Evolutionary conservation across 2,888 invertebrate genomes (phyloP), one percentile per base, ranked within the genome.

Genomic region (Frankliniella intonsa): DNA sequence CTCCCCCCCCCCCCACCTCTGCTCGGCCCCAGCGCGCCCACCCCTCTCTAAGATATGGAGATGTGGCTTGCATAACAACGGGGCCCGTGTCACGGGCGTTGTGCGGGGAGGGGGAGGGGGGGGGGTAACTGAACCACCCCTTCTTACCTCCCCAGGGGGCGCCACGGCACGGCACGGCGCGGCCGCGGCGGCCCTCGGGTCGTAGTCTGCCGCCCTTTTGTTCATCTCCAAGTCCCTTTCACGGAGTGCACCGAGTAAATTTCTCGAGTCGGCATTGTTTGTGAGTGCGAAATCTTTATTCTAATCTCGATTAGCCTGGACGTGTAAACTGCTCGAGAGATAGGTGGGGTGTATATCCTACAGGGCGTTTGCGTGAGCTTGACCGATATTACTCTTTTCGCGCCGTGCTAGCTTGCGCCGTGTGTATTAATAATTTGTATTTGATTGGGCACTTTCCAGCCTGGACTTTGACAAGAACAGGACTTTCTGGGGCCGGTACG

Each of bases 381-480:
- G n/a, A n/a, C n/a, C n/a, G n/a, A n/a, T n/a, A n/a, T n/a, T n/a
- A n/a, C n/a, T n/a, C n/a, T n/a, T n/a, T n/a, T n/a, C n/a, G n/a
- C n/a, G n/a, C n/a, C n/a, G n/a, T n/a, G n/a, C n/a, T n/a, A n/a
- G n/a, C n/a, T n/a, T n/a, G n/a, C n/a, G n/a, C n/a, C n/a, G n/a
- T n/a, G n/a, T n/a, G n/a, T n/a, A n/a, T n/a, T n/a, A n/a, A n/a
- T n/a, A n/a, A n/a, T n/a, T n/a, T n/a, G n/a, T n/a, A n/a, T n/a
- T n/a, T n/a, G n/a, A n/a, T n/a, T n/a, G n/a, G n/a, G n/a, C n/a
- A n/a, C 38, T 38, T 50, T 22, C 22, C 86, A 90, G 90, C 82
- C 86, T 90, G 83, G 85, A 87, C 81, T 86, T 91, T 81, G 88
- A 90, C 85, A 86, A 89, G 82, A 87, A 87, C 81, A 88, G 88